Evolutionary conservation across 2,888 invertebrate species (phyloP).

Genomic region (Agonopterix arenella): DNA sequence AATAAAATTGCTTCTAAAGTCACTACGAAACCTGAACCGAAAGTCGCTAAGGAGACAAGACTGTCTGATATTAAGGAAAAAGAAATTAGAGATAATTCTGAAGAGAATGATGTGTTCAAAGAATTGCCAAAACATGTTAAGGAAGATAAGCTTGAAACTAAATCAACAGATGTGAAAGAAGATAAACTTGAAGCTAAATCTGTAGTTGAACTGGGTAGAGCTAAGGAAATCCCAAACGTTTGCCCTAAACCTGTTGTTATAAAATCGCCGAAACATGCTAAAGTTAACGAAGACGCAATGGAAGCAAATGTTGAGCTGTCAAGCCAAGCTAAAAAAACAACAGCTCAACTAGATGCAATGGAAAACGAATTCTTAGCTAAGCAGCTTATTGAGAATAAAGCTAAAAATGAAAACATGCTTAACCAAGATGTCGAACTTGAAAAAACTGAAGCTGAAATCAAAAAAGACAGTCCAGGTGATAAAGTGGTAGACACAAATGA

Average conservation of each 20-base stretch:
- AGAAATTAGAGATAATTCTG: constrained; percentile 31
- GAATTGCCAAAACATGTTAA: constrained; percentile 3
- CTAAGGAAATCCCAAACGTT: constrained; percentile 50
- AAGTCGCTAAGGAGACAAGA: constrained; percentile 49
- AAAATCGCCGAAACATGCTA: constrained; percentile 44
- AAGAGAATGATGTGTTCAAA: constrained; percentile 18
- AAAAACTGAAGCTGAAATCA: constrained; percentile 26
- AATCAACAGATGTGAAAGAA: constrained; percentile 12
- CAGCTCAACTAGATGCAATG: constrained; percentile 51
- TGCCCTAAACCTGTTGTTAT: constrained; percentile 57
- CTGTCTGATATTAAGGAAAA: constrained; percentile 66
- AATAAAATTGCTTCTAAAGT: constrained; percentile 56
- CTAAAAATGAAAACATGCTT: constrained; percentile 51
- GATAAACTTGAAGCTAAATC: constrained; percentile 14
- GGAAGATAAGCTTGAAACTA: not conserved
- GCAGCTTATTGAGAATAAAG: constrained; percentile 40
- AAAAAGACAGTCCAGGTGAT: constrained; percentile 26
- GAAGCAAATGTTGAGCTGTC: constrained; percentile 29
- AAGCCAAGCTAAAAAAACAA: constrained; percentile 47
- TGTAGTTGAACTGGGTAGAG: constrained; percentile 57
- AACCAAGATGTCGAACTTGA: constrained; percentile 44
- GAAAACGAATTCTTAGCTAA: constrained; percentile 56
- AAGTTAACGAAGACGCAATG: constrained; percentile 19
- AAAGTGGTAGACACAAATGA: constrained; percentile 22
- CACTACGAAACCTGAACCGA: constrained; percentile 57